phyloP scores from a whole-genome alignment of 2,888 invertebrate species.

The Epinotia ramella region DNA sequence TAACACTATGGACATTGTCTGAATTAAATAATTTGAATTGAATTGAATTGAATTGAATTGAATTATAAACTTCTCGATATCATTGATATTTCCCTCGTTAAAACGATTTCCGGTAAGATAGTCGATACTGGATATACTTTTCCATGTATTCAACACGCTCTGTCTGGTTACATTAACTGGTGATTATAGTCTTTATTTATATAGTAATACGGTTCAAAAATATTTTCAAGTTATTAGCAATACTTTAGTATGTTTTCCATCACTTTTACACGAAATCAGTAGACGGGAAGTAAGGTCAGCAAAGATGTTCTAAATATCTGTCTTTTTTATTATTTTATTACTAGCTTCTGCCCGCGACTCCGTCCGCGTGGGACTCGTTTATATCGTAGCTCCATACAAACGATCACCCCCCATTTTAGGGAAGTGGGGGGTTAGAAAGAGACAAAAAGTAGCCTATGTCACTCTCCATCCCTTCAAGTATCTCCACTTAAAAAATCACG shows the following conservation, averaged over 20 bases:
- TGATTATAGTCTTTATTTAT: background rate
- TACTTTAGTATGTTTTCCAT: constrained; percentile 20
- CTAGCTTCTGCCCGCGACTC: too few species aligned
- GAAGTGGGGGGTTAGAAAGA: too few species aligned
- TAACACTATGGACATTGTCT: too few species aligned
- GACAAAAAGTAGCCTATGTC: too few species aligned
- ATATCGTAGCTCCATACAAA: too few species aligned
- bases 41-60: too few species aligned
- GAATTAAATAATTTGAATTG: too few species aligned
- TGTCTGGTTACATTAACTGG: background rate
- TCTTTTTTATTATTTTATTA: too few species aligned
- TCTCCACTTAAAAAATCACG: too few species aligned
- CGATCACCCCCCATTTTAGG: too few species aligned
- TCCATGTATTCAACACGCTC: constrained; percentile 10
- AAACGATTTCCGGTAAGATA: constrained; percentile 9
- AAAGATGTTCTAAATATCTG: background rate
- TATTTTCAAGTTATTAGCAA: background rate
- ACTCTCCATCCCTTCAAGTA: too few species aligned
- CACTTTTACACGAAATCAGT: background rate
- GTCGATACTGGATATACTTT: constrained; percentile 1
- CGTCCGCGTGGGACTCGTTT: too few species aligned
- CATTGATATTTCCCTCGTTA: background rate
- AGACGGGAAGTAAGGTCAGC: constrained; percentile 3
- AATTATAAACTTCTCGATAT: background rate
- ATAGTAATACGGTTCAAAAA: background rate